Evolutionary conservation across 2,888 invertebrate species (phyloP), one percentile per base, ranked within the genome.

Genomic region (Slavum lentiscoides): DNA sequence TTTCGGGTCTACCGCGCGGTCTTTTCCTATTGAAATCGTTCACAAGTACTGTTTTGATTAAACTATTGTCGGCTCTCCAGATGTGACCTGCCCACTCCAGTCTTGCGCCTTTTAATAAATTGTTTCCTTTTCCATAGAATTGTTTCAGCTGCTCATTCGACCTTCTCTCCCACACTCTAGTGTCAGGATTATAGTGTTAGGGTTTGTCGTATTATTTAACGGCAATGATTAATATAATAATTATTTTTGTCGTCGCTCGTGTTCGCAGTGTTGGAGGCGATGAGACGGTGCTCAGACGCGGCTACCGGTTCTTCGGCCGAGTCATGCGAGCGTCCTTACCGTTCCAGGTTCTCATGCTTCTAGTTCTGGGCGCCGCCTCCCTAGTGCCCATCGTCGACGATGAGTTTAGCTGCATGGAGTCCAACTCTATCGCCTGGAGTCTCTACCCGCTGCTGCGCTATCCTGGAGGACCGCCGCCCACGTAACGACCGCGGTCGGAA

Each of bases 261-360:
- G 81, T 82, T 84, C 49, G 66, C 82, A 83, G 85, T 83, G 83
- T 84, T 83, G 88, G 87, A 85, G 89, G 89, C 86, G 89, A 90
- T 86, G 90, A 90, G 86, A 89, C 89, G 83, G 90, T 91, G 80
- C 89, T 94, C 85, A 88, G 90, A 83, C 91, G 93, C 85, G 92
- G 95, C 82, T 93, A 93, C 85, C 91, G 93, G 83, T 95, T 95
- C 90, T 90, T 96, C 86, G 92, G 94, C 84, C 92, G 97, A 85
- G 96, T 96, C 84, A 91, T 96, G 84, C 91, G 96, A 86, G 94
- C 96, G 77, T 95, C 97, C 37, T 89, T 97, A 84, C 97, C 97
- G 75, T 94, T 98, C 86, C 97, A 98, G 89, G 95, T 96, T 83
- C 89, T 98, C 85, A 93, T 98, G 89, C 90, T 98, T 85, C 89